Evolutionary conservation across 1,140 invertebrate species (phyloP), one percentile per base, ranked within the genome.

Genomic region (Ips typographus): DNA sequence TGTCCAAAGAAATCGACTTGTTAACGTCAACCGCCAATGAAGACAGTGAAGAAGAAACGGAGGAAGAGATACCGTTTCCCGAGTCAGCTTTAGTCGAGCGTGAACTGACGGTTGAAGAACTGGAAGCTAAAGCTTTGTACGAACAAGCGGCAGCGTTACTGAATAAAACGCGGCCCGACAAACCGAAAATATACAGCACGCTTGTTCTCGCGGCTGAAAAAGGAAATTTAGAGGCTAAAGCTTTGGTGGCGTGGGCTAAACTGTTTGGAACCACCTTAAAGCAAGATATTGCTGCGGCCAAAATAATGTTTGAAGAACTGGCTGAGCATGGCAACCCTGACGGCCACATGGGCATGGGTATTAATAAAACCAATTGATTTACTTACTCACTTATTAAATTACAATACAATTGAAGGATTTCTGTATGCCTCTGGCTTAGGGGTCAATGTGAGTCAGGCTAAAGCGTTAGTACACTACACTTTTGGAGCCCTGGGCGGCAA

Each of bases 391-490:
- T 1, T 3, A 49, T 1, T 4, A 42, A 59, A 59, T 59, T 58
- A 40, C 39, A 2, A 55, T 22, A 40, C 2, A 41, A 73, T 80
- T 82, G 42, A 77, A 95, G 94, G 94, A 89, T 71, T 97, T 79
- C 82, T 98, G 56, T 91, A 97, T 82, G 92, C 94, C 37, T 90
- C 90, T 62, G 97, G 96, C 4, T 85, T 97, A 8, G 84, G 85
- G 4, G 88, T 94, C 1, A 91, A 94, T 76, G 90, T 94, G 1
- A 96, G 92, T 72, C 94, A 96, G 81, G 88, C 92, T 0, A 89
- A 90, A 80, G 94, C 96, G 2, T 79, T 99, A 7, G 85, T 98
- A 0, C 94, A 98, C 83, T 96, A 96, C 77, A 95, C 93, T 4
- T 87, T 96, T 78, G 92, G 90, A 41, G 93, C 96, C 22, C 79